Evolutionary conservation across 2,888 invertebrate species (phyloP), one percentile per base, ranked within the genome.

Genomic region (Carterocephalus palaemon): DNA sequence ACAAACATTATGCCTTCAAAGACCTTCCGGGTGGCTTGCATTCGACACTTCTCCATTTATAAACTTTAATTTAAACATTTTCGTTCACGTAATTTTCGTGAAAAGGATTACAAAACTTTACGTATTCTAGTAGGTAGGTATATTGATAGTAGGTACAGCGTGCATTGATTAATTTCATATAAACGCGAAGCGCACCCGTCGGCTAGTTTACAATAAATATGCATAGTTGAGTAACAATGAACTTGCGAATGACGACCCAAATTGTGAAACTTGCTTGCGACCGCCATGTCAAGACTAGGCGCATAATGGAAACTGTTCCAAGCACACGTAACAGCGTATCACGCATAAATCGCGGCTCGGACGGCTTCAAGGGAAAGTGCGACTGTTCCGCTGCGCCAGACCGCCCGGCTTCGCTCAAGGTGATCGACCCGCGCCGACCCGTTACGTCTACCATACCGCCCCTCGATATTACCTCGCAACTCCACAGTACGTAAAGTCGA

Each of bases 391-490:
- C 32, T 26, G 23, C 34, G 20, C 33, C 34, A 34, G 34, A 33
- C 34, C 32, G 32, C 41, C 24, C 33, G 39, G 16, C 40, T 39
- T 3, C 24, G 23, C 26, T 33, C 34, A 42, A 42, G 42, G 42
- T 28, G 34, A 42, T 19, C 37, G 31, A 31, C 17, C 20, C 34
- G 36, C 22, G 42, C 57, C 53, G 39, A 51, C 48, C 59, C 56
- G 51, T 53, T 57, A 56, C 59, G 65, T 74, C 72, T 61, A 64
- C 72, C 62, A 60, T 74, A 80, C 55, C 57, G 54, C 47, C 49
- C 57, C 52, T 53, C 59, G 62, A 60, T 53, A 62, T 57, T 60
- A 57, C 63, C 63, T 58, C 56, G 52, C 47, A 52, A 57, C 59
- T 57, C 48, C 28, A 70, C 58, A 58, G 77, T 76, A 71, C 64